A percentile compares a stretch with the other conserved stretches of the same genome.
phyloP scores from a whole-genome alignment of 1,140 invertebrate species.

The Sinella curviseta region DNA sequence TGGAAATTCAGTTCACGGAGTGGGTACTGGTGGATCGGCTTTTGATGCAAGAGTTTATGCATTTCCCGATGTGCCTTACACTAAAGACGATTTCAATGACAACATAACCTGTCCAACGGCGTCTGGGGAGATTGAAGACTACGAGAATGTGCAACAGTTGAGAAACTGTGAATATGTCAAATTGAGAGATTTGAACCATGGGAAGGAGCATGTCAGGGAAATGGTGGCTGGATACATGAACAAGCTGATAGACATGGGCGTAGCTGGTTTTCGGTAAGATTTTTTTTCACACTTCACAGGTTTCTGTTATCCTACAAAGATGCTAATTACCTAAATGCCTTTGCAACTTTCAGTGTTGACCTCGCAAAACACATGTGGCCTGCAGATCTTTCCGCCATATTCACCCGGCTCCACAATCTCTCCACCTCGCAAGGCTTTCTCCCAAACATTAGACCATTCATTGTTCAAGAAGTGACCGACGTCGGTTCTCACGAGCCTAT shows the following conservation, averaged over 20 bases:
- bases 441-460: constrained; percentile 52
- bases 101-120: background rate
- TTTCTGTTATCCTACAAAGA: background rate
- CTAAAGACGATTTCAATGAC: background rate
- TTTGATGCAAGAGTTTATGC: background rate
- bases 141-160: constrained; percentile 49
- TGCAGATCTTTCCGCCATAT: constrained; percentile 55
- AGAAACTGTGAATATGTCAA: constrained; percentile 61
- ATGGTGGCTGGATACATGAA: constrained; percentile 59
- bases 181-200: constrained; percentile 60
- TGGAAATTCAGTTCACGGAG: constrained; percentile 59
- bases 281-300: background rate
- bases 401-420: constrained; percentile 52
- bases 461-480: constrained; percentile 65
- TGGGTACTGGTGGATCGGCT: constrained; percentile 62
- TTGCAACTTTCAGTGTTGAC: constrained; percentile 51
- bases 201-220: constrained; percentile 58
- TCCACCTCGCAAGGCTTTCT: constrained; percentile 52
- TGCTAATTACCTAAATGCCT: background rate
- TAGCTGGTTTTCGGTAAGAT: constrained; percentile 54
- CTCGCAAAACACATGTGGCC: constrained; percentile 64
- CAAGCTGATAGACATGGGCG: constrained; percentile 59
- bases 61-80: background rate
- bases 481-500: constrained; percentile 52
- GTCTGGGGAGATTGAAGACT: constrained; percentile 6